Evolutionary conservation across 2,888 invertebrate species (phyloP).

Genomic region (Sminthurides aquaticus): DNA sequence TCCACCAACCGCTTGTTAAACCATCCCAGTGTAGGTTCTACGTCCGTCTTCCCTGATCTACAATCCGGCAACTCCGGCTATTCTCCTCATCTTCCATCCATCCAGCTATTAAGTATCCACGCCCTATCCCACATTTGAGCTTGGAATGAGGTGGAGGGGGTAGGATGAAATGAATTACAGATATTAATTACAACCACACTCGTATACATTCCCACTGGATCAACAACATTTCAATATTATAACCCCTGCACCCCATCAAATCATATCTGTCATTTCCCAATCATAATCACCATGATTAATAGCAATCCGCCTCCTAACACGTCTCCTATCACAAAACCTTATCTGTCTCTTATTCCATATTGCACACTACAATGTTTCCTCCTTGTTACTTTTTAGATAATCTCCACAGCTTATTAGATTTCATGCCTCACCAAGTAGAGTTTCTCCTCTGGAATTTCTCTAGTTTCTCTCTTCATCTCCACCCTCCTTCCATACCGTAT

Average conservation of each 20-base stretch:
- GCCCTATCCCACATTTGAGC: not conserved
- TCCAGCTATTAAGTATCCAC: not conserved
- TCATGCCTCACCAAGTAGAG: no score
- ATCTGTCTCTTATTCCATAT: not conserved
- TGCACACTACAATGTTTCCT: no score
- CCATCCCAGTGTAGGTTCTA: no score
- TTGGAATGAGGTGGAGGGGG: not conserved
- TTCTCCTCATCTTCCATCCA: not conserved
- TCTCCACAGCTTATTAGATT: no score
- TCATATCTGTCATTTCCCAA: not conserved
- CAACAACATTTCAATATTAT: not conserved
- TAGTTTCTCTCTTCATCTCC: no score
- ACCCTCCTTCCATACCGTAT: no score
- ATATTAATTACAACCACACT: not conserved
- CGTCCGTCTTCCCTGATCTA: no score
- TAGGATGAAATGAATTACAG: not conserved
- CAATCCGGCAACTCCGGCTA: no score
- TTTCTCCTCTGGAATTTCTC: no score
- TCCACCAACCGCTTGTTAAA: no score
- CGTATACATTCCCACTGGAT: not conserved
- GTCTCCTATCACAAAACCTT: not conserved
- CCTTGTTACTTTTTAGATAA: no score
- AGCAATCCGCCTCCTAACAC: not conserved
- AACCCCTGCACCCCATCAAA: not conserved
- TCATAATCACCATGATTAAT: constrained; percentile 1